Percentiles rank a stretch among this genome's conserved stretches.
Conservation (phyloP, 2,888 invertebrate genomes). For the Callosobruchus maculatus region DNA sequence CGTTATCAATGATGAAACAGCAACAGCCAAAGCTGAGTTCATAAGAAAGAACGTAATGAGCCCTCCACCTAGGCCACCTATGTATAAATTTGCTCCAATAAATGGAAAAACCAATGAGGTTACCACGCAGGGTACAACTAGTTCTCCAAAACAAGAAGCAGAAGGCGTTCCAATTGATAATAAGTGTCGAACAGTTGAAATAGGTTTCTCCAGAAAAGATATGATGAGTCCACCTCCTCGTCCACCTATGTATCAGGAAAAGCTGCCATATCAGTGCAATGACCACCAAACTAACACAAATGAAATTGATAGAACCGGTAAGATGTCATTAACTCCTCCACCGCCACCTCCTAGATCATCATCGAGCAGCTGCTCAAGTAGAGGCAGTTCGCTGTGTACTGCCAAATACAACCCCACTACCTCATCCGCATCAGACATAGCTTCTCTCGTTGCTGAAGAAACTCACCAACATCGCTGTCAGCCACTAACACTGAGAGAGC, state of each 20-base stretch:
- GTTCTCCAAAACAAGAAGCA: background rate
- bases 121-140: background rate
- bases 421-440: conserved; percentile 60
- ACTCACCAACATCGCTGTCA: conserved; percentile 15
- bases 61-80: background rate
- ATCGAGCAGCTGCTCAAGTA: conserved; percentile 52
- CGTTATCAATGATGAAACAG: background rate
- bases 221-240: background rate
- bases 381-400: conserved; percentile 61
- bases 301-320: background rate
- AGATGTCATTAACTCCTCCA: conserved; percentile 11
- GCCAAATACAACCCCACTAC: conserved; percentile 63
- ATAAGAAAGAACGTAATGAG: background rate
- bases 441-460: conserved; percentile 44
- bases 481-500: conserved; percentile 54
- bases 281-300: background rate
- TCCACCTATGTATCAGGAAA: background rate
- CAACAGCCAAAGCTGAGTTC: background rate
- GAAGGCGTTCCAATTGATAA: no score
- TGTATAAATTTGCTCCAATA: background rate
- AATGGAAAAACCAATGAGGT: background rate
- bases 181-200: no score
- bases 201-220: background rate
- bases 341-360: conserved; percentile 31
- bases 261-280: background rate